Evolutionary conservation across 1,140 invertebrate genomes (phyloP).

Genomic region (Drosophila pseudoobscura): DNA sequence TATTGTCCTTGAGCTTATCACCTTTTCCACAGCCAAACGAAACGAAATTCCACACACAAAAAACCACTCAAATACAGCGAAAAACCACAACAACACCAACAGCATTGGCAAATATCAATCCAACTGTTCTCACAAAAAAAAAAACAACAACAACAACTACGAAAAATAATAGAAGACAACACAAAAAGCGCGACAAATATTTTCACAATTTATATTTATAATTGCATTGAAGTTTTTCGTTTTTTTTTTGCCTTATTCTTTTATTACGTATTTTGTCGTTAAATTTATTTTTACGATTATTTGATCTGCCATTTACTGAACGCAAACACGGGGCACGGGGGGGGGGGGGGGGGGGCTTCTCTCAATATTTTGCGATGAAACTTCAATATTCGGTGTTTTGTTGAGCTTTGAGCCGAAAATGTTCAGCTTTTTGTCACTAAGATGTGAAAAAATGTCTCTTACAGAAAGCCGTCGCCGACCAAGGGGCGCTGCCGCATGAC

Average conservation of each 20-base stretch:
- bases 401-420: too few species aligned
- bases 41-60: slow-evolving; percentile 46
- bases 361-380: slow-evolving; percentile 3
- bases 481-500: too few species aligned
- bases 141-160: slow-evolving; percentile 4
- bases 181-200: slow-evolving; percentile 44
- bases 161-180: slow-evolving; percentile 18
- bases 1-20: slow-evolving; percentile 76
- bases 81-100: slow-evolving; percentile 1
- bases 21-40: slow-evolving; percentile 59
- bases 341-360: not conserved
- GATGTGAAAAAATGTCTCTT: too few species aligned
- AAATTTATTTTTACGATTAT: not conserved
- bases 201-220: slow-evolving; percentile 30
- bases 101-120: slow-evolving; percentile 54
- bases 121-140: slow-evolving; percentile 46
- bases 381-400: too few species aligned
- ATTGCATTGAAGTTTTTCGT: slow-evolving; percentile 18
- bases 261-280: slow-evolving; percentile 7
- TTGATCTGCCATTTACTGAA: slow-evolving; percentile 13
- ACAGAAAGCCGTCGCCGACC: too few species aligned
- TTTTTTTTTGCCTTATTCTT: not conserved
- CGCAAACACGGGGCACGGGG: slow-evolving; percentile 2
- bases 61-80: slow-evolving; percentile 36
- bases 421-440: too few species aligned